Evolutionary conservation across 2,113 vertebrate genomes (phyloP), one percentile per base, ranked within the genome.

Genomic region (Dromiciops gliroides): DNA sequence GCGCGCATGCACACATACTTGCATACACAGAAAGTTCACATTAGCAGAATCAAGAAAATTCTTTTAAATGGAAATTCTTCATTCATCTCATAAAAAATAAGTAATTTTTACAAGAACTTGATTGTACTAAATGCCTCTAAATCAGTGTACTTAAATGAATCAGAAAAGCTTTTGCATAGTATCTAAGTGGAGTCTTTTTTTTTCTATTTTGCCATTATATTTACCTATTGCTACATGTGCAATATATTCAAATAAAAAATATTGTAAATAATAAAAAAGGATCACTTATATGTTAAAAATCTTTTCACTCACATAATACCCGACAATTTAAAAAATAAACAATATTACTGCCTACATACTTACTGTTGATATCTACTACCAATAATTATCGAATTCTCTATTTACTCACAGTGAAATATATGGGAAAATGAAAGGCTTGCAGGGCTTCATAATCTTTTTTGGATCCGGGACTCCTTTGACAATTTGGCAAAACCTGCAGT

Each of bases 21-120:
- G 24, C 94, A 26, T 12, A 2, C 5, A 4, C 11, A 10, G 94
- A 98, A 67, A 96, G 90, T 96, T 98, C 97, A 98, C 96, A 97
- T 96, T 96, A 97, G 97, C 95, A 98, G 97, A 98, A 98, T 97
- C 97, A 97, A 97, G 97, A 98, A 97, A 98, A 98, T 94, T 94
- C 93, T 97, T 98, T 97, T 98, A 98, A 98, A 98, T 97, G 98
- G 92, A 98, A 98, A 98, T 97, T 97, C 97, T 97, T 98, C 93
- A 98, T 97, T 98, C 96, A 91, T 90, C 95, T 96, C 92, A 93
- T 97, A 96, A 97, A 97, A 96, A 96, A 97, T 83, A 95, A 98
- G 96, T 97, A 93, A 93, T 47, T 93, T 47, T 24, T 97, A 83
- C 93, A 92, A 96, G 89, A 95, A 8, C 60, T 97, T 97, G 50